Evolutionary conservation across 2,113 vertebrate genomes (phyloP).

Genomic region (Grallaria varia): DNA sequence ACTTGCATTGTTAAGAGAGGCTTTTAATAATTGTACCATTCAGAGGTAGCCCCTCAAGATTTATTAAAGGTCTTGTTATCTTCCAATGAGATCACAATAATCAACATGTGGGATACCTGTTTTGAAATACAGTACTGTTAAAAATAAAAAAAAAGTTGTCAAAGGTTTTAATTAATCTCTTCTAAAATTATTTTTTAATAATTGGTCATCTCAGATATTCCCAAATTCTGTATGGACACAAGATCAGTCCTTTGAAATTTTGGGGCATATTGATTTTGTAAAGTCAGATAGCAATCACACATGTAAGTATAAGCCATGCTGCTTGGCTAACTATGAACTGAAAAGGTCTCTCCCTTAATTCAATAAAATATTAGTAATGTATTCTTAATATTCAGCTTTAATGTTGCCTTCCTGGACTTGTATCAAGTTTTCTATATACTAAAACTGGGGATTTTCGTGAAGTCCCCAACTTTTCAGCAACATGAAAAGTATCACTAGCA

Average conservation of each 20-base stretch:
- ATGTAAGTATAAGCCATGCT: not conserved
- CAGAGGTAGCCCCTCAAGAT: not conserved
- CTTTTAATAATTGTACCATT: not conserved
- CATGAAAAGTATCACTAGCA: conserved; percentile 24
- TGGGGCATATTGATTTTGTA: not conserved
- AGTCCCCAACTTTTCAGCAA: not conserved
- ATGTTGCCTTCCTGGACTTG: not conserved
- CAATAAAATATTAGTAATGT: not conserved
- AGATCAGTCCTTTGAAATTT: not conserved
- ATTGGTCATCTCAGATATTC: not conserved
- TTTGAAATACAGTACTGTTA: not conserved
- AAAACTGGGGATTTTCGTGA: not conserved
- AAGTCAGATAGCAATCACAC: not conserved
- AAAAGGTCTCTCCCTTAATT: not conserved
- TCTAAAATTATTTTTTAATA: not conserved
- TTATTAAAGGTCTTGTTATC: not conserved
- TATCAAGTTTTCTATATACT: not conserved
- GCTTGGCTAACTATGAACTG: not conserved
- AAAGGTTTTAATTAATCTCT: not conserved
- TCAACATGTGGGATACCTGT: not conserved
- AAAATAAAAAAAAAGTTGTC: not conserved
- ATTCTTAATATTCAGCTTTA: not conserved
- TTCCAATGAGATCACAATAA: not conserved
- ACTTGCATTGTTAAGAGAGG: not conserved
- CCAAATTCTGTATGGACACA: not conserved